Evolutionary conservation across 2,797 vertebrate genomes (phyloP).

Genomic region (Platalea minor): DNA sequence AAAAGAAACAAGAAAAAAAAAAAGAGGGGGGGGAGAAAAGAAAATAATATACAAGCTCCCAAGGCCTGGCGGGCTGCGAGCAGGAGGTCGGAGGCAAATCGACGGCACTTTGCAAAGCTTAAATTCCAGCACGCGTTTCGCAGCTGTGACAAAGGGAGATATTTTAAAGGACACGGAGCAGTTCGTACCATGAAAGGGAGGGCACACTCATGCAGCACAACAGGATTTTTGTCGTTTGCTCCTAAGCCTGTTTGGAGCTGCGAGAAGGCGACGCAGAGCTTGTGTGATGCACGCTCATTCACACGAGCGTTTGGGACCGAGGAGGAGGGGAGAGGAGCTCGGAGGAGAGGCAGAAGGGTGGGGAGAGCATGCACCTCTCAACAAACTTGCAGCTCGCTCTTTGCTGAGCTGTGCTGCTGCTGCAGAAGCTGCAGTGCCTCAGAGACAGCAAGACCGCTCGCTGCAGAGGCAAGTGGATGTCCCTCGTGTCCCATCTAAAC

Average conservation of each 20-base stretch:
- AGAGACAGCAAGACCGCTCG: accelerated
- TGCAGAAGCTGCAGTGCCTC: neutral
- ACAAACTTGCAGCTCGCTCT: neutral
- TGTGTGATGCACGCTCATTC: neutral
- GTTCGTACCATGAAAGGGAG: neutral
- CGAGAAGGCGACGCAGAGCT: neutral
- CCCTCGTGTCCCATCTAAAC: accelerated
- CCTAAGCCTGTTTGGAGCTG: neutral
- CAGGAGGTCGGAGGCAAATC: neutral
- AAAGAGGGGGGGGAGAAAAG: neutral
- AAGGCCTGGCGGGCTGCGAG: neutral
- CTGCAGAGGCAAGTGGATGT: accelerated
- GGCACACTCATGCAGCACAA: neutral
- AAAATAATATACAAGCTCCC: neutral
- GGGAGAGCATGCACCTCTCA: neutral
- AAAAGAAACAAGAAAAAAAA: neutral
- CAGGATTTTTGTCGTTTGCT: neutral
- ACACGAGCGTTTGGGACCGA: neutral
- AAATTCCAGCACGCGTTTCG: neutral
- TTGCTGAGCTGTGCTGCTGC: neutral
- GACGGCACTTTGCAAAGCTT: neutral
- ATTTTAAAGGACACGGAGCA: neutral
- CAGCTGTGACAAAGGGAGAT: neutral
- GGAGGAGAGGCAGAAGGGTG: neutral
- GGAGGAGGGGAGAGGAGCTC: neutral